A percentile compares a stretch with the other conserved stretches of the same genome.
Evolutionary conservation across 1,140 invertebrate species (phyloP).

Genomic region (Aphelenchoides fujianensis): DNA sequence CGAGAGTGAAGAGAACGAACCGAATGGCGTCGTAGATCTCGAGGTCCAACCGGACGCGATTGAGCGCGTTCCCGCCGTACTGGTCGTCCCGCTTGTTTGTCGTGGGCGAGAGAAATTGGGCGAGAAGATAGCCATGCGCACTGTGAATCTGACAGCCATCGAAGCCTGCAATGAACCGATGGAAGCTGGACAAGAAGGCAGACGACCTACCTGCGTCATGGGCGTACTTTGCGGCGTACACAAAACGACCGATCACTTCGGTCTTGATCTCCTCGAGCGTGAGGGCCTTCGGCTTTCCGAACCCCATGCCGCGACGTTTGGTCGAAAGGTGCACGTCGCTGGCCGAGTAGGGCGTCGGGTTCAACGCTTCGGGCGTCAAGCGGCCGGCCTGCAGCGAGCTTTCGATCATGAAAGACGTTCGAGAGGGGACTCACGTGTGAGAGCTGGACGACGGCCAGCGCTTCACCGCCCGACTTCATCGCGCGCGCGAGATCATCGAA

Average conservation of each 20-base stretch:
- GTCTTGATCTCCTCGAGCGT: constrained; percentile 30
- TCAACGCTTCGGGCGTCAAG: constrained; percentile 31
- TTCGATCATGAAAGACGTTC: constrained; percentile 28
- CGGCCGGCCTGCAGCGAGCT: constrained; percentile 33
- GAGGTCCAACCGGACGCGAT: constrained; percentile 46
- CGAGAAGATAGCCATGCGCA: constrained; percentile 57
- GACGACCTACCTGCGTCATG: constrained; percentile 23
- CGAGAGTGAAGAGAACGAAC: too few species aligned
- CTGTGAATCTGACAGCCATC: constrained; percentile 54
- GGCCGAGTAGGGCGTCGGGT: constrained; percentile 36
- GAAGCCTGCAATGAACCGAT: constrained; percentile 34
- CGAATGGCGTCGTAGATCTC: constrained; percentile 53
- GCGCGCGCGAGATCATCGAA: constrained; percentile 26
- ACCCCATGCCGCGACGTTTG: neutral
- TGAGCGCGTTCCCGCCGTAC: constrained; percentile 50
- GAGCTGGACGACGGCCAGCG: constrained; percentile 30
- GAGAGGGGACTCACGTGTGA: neutral
- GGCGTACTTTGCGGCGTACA: constrained; percentile 30
- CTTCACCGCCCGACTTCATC: constrained; percentile 32
- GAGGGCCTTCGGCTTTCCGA: constrained; percentile 18
- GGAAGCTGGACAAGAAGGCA: neutral
- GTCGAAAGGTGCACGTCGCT: constrained; percentile 30
- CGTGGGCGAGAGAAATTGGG: constrained; percentile 54
- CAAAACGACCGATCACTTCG: constrained; percentile 29
- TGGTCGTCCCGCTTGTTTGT: constrained; percentile 54